Conservation (phyloP, 2,797 vertebrate genomes). For the Bucorvus abyssinicus region DNA sequence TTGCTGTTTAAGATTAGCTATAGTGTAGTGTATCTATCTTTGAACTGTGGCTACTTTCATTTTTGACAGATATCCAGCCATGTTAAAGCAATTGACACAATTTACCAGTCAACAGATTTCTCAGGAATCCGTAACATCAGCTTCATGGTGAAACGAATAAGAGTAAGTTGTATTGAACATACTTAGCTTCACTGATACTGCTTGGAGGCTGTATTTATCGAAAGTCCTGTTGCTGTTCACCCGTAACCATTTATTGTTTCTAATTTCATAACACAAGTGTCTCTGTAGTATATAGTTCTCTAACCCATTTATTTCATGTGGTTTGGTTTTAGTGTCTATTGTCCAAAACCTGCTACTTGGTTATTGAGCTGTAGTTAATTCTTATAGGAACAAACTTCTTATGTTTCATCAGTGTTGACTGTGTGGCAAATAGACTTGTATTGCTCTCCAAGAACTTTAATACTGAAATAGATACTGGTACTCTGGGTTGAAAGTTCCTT, state of each 20-base stretch:
- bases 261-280: neutral
- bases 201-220: neutral
- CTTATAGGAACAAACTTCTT: neutral
- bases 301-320: neutral
- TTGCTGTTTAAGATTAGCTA: neutral
- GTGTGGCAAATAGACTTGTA: neutral
- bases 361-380: neutral
- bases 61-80: conserved; percentile 92
- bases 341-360: neutral
- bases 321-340: neutral
- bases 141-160: conserved; percentile 98
- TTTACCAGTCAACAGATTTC: conserved; percentile 96
- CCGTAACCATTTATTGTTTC: neutral
- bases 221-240: neutral
- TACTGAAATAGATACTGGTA: neutral
- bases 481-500: neutral
- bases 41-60: neutral
- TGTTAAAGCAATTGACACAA: conserved; percentile 93
- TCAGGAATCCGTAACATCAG: conserved; percentile 94
- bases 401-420: neutral
- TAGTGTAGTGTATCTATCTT: neutral
- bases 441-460: neutral
- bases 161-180: conserved; percentile 78
- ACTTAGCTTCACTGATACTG: neutral
- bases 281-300: neutral